Evolutionary conservation across 2,113 vertebrate species (phyloP).

Genomic region (Isichthys henryi): DNA sequence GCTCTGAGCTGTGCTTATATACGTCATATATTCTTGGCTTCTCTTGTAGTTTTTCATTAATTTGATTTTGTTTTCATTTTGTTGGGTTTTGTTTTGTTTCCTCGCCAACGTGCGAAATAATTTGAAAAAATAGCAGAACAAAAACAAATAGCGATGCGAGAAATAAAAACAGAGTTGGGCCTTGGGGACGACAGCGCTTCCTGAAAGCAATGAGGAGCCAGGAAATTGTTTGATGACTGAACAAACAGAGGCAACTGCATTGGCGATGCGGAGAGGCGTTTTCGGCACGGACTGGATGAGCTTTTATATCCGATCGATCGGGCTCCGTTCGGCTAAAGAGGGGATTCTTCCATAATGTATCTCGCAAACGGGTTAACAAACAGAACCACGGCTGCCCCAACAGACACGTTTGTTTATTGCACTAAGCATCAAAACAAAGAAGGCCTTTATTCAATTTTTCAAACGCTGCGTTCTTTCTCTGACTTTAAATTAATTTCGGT

Average conservation of each 20-base stretch:
- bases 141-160: conserved; percentile 19
- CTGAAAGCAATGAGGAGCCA: conserved; percentile 13
- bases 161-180: conserved; percentile 1
- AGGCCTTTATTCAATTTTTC: neutral
- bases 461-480: neutral
- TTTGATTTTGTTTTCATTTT: neutral
- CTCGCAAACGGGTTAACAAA: conserved; percentile 21
- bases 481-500: conserved; percentile 1
- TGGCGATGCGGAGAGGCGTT: conserved; percentile 4
- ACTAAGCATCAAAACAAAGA: conserved; percentile 15
- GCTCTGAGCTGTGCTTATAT: neutral
- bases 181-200: conserved; percentile 17
- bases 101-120: neutral
- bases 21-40: neutral
- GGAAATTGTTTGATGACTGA: conserved; percentile 24
- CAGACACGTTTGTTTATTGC: conserved; percentile 16
- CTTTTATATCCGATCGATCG: conserved; percentile 15
- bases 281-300: neutral
- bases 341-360: conserved; percentile 25
- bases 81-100: neutral
- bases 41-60: neutral
- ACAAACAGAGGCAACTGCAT: conserved; percentile 19
- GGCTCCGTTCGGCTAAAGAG: conserved; percentile 1
- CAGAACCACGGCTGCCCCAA: neutral
- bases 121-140: neutral